These are phyloP conservation scores for Chaetodon trifasciatus DNA, from an alignment of 2,797 vertebrate species.

Conservation along the genomic window DNA sequence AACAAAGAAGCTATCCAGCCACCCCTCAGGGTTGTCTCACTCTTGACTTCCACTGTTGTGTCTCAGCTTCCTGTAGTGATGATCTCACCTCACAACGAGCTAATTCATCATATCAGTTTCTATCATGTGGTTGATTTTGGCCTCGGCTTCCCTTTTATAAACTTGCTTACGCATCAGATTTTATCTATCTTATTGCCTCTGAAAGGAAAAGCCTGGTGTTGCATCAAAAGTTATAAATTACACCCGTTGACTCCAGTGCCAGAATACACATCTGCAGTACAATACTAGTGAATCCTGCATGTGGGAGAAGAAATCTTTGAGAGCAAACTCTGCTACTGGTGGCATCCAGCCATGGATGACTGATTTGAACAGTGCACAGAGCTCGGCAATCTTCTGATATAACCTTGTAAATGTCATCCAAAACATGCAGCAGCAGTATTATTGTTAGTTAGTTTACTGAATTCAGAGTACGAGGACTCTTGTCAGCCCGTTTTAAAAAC, in stretches of 20 bases:
- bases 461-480: not conserved
- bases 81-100: slow-evolving; percentile 1
- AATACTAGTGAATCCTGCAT: slow-evolving; percentile 3
- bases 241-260: not conserved
- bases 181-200: not conserved
- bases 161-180: not conserved
- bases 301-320: not conserved
- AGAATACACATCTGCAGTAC: slow-evolving; percentile 27
- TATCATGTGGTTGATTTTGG: slow-evolving; percentile 9
- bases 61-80: slow-evolving; percentile 12
- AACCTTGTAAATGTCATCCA: slow-evolving; percentile 8
- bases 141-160: slow-evolving; percentile 1
- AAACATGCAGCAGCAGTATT: slow-evolving; percentile 17
- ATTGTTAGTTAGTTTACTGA: slow-evolving; percentile 16
- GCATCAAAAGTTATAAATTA: slow-evolving; percentile 14
- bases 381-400: not conserved
- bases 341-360: slow-evolving; percentile 8
- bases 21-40: not conserved
- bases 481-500: slow-evolving; percentile 8
- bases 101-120: slow-evolving; percentile 7
- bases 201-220: slow-evolving; percentile 10
- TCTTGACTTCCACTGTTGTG: not conserved
- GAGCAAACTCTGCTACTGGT: slow-evolving; percentile 28
- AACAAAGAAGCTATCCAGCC: not conserved
- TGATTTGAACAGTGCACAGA: not conserved